Percentiles rank a stretch among this genome's conserved stretches.
Evolutionary conservation across 2,113 vertebrate genomes (phyloP).

Genomic region (Phalacrocorax pelagicus): DNA sequence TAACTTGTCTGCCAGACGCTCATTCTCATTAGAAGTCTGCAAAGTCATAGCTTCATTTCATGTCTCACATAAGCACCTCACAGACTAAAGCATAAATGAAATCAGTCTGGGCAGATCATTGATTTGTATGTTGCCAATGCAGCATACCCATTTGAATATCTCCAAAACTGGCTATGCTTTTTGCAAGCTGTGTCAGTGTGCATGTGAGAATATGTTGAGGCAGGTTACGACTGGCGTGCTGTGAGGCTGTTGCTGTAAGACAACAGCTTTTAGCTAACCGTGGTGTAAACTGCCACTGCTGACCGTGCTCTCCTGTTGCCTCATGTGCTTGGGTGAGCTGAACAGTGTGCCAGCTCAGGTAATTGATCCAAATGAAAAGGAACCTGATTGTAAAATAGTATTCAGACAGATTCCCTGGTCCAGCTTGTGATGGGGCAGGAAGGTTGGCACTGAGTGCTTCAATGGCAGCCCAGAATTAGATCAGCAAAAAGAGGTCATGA

Average conservation of each 20-base stretch:
- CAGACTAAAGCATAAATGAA: background rate
- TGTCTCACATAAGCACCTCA: background rate
- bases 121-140: background rate
- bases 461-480: background rate
- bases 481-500: background rate
- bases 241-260: background rate
- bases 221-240: background rate
- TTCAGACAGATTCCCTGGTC: background rate
- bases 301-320: background rate
- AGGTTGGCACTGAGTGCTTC: background rate
- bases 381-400: background rate
- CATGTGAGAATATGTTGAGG: background rate
- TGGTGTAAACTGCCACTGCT: background rate
- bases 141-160: rapidly evolving
- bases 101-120: background rate
- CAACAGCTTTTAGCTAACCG: background rate
- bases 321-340: background rate
- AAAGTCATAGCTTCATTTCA: background rate
- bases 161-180: background rate
- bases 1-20: background rate
- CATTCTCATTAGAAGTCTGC: background rate
- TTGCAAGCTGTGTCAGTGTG: background rate
- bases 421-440: rapidly evolving
- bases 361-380: background rate
- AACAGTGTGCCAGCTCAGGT: background rate